A percentile compares a stretch with the other conserved stretches of the same genome.
Conservation (phyloP, 2,113 vertebrate species). For the Aphyosemion australe region DNA sequence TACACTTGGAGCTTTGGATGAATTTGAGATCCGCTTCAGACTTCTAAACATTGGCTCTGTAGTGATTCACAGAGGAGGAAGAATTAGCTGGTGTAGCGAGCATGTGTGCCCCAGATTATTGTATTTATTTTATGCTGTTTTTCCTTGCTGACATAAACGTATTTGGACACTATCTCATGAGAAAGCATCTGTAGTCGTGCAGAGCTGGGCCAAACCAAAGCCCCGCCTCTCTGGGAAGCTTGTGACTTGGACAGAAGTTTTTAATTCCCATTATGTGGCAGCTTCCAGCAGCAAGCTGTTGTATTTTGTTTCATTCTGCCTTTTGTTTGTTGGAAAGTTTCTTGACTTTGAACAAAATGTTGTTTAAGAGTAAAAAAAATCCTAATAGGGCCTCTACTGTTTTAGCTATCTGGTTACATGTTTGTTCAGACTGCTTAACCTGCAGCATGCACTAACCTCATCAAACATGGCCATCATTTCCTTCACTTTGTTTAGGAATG, state of each 20-base stretch:
- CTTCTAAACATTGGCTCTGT: slow-evolving; percentile 66
- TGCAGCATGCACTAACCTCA: slow-evolving; percentile 69
- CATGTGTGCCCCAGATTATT: slow-evolving; percentile 75
- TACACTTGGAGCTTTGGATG: slow-evolving; percentile 62
- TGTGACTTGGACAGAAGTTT: slow-evolving; percentile 70
- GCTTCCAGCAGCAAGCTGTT: slow-evolving; percentile 69
- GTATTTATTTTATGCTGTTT: slow-evolving; percentile 73
- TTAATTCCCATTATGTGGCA: slow-evolving; percentile 66
- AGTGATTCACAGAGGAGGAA: slow-evolving; percentile 62
- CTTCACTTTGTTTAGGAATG: slow-evolving; percentile 71
- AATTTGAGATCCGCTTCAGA: slow-evolving; percentile 59
- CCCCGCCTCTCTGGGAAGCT: slow-evolving; percentile 43
- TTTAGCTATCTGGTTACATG: slow-evolving; percentile 72
- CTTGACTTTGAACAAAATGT: slow-evolving; percentile 72
- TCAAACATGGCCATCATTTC: slow-evolving; percentile 69
- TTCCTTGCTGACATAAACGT: slow-evolving; percentile 69
- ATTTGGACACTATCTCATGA: slow-evolving; percentile 74
- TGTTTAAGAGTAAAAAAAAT: slow-evolving; percentile 71
- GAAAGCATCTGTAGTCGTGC: slow-evolving; percentile 52
- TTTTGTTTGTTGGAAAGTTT: slow-evolving; percentile 70
- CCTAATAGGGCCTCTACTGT: slow-evolving; percentile 67
- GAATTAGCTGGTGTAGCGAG: slow-evolving; percentile 72
- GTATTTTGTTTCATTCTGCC: slow-evolving; percentile 67
- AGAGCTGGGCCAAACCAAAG: slow-evolving; percentile 45
- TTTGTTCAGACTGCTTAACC: slow-evolving; percentile 72